Evolutionary conservation across 2,113 vertebrate genomes (phyloP), one percentile per base, ranked within the genome.

Genomic region (Sorex fumeus): DNA sequence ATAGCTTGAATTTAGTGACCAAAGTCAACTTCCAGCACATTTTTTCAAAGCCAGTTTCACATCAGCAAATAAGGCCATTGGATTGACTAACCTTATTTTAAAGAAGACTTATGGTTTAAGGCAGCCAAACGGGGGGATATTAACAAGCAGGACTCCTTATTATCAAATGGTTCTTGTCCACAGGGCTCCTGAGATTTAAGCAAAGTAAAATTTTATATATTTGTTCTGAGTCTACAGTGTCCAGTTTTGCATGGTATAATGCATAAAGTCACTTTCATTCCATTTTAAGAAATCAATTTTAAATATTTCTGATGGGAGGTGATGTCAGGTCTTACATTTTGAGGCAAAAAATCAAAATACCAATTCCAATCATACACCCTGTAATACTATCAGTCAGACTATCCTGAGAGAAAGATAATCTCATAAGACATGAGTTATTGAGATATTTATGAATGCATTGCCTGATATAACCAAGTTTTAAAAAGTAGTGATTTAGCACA

Each of bases 261-360:
- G 91, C 64, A 95, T 94, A 94, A 93, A 93, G 94, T 87, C 64
- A 70, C 83, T 95, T 93, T 88, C 83, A 89, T 93, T 67, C 80
- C 93, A 92, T 87, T 95, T 96, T 92, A 92, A 93, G 92, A 94
- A 93, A 96, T 97, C 94, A 94, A 94, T 97, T 95, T 95, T 87
- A 96, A 64, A 92, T 96, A 91, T 91, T 96, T 96, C 85, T 96
- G 91, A 93, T 91, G 92, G 84, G 91, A 84, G 80, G 74, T 95
- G 91, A 96, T 80, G 92, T 97, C 89, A 94, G 67, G 43, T 30
- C 36, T 84, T 92, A 10, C 36, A 66, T 96, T 93, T 75, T 92
- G 77, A 96, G 69, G 36, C 80, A 88, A 91, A 85, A 93, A 94
- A 92, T 93, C 69, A 96, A 91, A 96, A 95, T 82, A 77, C n/a